Evolutionary conservation across 2,797 vertebrate species (phyloP).

Genomic region (Tragelaphus oryx): DNA sequence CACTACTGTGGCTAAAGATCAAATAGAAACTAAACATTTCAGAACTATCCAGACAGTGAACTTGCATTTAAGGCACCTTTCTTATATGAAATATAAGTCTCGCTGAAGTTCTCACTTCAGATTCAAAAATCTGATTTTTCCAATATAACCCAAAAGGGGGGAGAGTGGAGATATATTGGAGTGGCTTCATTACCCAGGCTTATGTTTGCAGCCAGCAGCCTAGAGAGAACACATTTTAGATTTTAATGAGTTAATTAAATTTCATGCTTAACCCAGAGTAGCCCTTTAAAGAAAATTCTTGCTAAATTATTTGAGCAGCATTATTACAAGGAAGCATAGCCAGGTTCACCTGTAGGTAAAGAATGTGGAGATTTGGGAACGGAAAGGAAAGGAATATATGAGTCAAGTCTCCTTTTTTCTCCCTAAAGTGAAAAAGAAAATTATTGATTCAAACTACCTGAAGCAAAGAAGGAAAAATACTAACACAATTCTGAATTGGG

Average conservation of each 20-base stretch:
- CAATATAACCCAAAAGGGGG: not conserved
- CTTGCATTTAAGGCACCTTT: not conserved
- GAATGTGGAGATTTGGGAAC: not conserved
- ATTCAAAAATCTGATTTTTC: not conserved
- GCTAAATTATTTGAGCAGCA: not conserved
- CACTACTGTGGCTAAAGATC: slow-evolving; percentile 46
- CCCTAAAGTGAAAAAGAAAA: not conserved
- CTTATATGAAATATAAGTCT: not conserved
- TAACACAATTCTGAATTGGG: not conserved
- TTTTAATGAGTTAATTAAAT: slow-evolving; percentile 33
- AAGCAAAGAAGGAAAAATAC: not conserved
- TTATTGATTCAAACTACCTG: not conserved
- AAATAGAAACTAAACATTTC: slow-evolving; percentile 62
- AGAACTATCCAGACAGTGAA: not conserved
- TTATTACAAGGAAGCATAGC: not conserved
- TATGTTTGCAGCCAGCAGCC: not conserved
- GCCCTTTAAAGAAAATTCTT: not conserved
- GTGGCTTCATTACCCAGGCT: not conserved
- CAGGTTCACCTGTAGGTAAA: not conserved
- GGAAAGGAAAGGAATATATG: not conserved
- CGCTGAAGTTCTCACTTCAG: not conserved
- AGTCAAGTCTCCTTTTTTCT: not conserved
- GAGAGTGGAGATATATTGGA: not conserved
- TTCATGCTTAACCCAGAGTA: not conserved
- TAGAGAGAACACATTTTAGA: not conserved